These are phyloP conservation scores for Gonocerus acuteangulatus DNA, from an alignment of 2,888 invertebrate genomes.

Conservation along the genomic window DNA sequence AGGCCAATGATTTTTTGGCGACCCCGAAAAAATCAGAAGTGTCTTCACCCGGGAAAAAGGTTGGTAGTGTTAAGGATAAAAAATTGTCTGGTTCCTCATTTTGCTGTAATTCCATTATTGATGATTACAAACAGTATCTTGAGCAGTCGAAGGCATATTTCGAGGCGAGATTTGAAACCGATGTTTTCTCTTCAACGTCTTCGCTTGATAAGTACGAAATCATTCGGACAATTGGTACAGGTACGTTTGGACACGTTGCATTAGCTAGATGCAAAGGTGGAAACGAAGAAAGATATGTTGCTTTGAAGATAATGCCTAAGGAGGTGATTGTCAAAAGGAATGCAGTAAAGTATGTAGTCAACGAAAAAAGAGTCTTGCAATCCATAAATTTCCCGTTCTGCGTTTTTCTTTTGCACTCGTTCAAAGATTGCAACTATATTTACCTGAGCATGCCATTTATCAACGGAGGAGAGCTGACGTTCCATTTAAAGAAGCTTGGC, in stretches of 20 bases:
- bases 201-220: conserved; percentile 20
- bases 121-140: too few relatives aligned
- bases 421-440: conserved; percentile 76
- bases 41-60: too few relatives aligned
- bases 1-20: too few relatives aligned
- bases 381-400: conserved; percentile 85
- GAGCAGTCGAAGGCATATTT: too few relatives aligned
- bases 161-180: too few relatives aligned
- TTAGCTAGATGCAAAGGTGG: conserved; percentile 16
- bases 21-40: too few relatives aligned
- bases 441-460: conserved; percentile 80
- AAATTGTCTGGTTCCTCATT: too few relatives aligned
- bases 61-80: too few relatives aligned
- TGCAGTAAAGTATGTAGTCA: conserved; percentile 22
- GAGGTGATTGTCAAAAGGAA: conserved; percentile 20
- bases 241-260: conserved; percentile 20
- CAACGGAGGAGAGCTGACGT: conserved; percentile 85
- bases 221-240: conserved; percentile 24
- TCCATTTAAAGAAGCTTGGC: conserved; percentile 57
- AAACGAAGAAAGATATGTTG: conserved; percentile 18
- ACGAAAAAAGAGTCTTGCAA: conserved; percentile 79
- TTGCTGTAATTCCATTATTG: too few relatives aligned
- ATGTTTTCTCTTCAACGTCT: too few relatives aligned
- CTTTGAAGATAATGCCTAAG: conserved; percentile 23
- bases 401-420: conserved; percentile 74